phyloP scores from a whole-genome alignment of 2,797 vertebrate species.

The Gymnothorax javanicus region DNA sequence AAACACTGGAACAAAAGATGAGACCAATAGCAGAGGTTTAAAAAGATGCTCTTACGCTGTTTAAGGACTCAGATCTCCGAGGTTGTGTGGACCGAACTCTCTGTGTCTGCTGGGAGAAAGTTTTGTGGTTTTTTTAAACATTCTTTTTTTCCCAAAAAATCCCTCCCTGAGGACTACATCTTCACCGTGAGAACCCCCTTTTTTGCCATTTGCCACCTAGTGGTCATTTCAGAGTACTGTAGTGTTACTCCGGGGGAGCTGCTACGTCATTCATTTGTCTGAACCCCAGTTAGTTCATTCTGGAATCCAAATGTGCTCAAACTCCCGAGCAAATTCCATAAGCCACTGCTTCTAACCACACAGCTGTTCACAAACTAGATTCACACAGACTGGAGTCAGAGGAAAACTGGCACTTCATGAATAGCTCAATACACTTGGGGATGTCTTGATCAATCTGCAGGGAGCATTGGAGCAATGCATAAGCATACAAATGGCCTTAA shows the following conservation, averaged over 20 bases:
- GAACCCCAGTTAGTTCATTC: too few relatives aligned
- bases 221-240: not conserved
- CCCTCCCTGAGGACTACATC: not conserved
- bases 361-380: not conserved
- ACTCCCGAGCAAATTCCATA: not conserved
- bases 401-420: not conserved
- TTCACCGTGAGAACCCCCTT: not conserved
- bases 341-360: not conserved
- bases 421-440: not conserved
- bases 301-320: not conserved
- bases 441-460: not conserved
- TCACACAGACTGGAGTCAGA: not conserved
- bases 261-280: too few relatives aligned
- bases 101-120: constrained; percentile 75
- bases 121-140: constrained; percentile 34
- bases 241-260: not conserved
- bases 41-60: constrained; percentile 70
- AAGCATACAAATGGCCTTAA: too few relatives aligned
- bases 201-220: not conserved
- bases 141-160: not conserved
- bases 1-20: constrained; percentile 27
- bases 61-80: constrained; percentile 62
- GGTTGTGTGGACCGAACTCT: constrained; percentile 57
- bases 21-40: constrained; percentile 42
- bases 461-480: too few relatives aligned